Conservation (phyloP, 2,113 vertebrate genomes). For the Bettongia penicillata region DNA sequence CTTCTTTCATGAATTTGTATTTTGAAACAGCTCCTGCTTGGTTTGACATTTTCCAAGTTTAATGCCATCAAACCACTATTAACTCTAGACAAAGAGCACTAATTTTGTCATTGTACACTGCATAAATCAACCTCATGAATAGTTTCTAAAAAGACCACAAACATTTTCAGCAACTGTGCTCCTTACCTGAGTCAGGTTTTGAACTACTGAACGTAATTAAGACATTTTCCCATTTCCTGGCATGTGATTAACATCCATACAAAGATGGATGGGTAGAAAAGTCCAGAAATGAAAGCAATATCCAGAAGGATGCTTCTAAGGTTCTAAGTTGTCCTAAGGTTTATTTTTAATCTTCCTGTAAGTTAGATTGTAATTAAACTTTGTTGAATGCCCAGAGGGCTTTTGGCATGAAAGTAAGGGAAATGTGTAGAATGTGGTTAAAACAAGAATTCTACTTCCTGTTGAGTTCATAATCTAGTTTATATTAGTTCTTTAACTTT, state of each 20-base stretch:
- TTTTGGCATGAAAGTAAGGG: conserved; percentile 19
- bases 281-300: neutral
- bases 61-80: conserved; percentile 43
- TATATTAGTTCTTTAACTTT: neutral
- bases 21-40: conserved; percentile 58
- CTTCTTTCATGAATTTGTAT: conserved; percentile 42
- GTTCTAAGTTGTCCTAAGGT: conserved; percentile 25
- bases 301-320: conserved; percentile 5
- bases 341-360: conserved; percentile 44
- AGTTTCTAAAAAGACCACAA: conserved; percentile 39
- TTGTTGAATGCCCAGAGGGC: conserved; percentile 3
- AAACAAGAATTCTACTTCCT: neutral
- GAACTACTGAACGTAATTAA: conserved; percentile 18
- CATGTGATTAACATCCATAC: neutral
- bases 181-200: conserved; percentile 5
- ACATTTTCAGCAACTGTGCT: neutral
- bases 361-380: conserved; percentile 45
- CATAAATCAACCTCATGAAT: conserved; percentile 35
- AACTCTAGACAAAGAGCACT: conserved; percentile 49
- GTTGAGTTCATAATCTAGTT: neutral
- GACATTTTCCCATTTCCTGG: neutral
- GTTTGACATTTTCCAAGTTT: conserved; percentile 58
- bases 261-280: neutral
- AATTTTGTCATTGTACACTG: conserved; percentile 47
- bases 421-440: neutral